phyloP scores from a whole-genome alignment of 1,140 invertebrate species.

The Megalopta genalis region DNA sequence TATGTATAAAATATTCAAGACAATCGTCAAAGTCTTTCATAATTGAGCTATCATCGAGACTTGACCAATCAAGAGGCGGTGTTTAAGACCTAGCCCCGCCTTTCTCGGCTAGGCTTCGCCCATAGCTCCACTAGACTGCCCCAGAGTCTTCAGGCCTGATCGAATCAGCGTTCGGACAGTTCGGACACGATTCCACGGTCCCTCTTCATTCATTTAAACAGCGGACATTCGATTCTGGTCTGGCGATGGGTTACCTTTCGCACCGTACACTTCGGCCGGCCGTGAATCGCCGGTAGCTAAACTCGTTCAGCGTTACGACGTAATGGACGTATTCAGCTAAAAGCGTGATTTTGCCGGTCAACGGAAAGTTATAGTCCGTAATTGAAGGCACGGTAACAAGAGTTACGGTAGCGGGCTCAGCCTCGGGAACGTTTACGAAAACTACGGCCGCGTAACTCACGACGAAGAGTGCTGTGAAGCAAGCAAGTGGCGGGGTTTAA shows the following conservation, averaged over 20 bases:
- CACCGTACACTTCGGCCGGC: slow-evolving; percentile 15
- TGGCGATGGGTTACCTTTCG: not conserved
- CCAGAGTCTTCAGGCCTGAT: too few relatives aligned
- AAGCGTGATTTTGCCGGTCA: slow-evolving; percentile 47
- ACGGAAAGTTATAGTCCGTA: slow-evolving; percentile 46
- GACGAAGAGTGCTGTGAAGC: slow-evolving; percentile 51
- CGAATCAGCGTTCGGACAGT: too few relatives aligned
- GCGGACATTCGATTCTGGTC: too few relatives aligned
- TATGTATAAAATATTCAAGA: too few relatives aligned
- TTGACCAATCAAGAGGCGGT: too few relatives aligned
- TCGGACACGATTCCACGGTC: too few relatives aligned
- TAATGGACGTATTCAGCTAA: slow-evolving; percentile 48
- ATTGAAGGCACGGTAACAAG: slow-evolving; percentile 46
- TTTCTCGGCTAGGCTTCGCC: too few relatives aligned
- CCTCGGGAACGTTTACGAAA: slow-evolving; percentile 38
- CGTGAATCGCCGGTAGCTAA: slow-evolving; percentile 7
- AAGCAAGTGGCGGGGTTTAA: slow-evolving; percentile 54
- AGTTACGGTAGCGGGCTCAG: slow-evolving; percentile 17
- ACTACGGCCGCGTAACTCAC: slow-evolving; percentile 38
- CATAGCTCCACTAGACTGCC: too few relatives aligned
- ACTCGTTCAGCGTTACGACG: slow-evolving; percentile 41
- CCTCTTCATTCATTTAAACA: too few relatives aligned
- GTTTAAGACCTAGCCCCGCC: too few relatives aligned
- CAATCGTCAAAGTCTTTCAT: too few relatives aligned
- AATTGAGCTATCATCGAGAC: too few relatives aligned